phyloP scores from a whole-genome alignment of 2,113 vertebrate species.

The Eupsittula cactorum region DNA sequence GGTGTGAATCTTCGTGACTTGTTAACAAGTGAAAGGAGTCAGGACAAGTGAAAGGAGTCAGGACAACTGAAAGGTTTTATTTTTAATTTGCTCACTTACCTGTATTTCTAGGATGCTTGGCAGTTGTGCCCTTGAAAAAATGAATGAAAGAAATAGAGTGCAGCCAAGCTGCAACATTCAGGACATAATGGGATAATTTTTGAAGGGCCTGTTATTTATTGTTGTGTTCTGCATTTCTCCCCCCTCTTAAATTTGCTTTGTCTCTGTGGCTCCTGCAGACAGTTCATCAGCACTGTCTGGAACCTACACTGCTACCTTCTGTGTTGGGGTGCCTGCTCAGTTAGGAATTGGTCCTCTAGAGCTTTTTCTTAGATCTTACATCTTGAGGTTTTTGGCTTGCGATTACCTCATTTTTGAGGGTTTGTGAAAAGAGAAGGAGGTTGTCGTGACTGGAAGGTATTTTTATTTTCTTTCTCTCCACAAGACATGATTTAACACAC shows the following conservation, averaged over 20 bases:
- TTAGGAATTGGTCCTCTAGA: not conserved
- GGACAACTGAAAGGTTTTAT: not conserved
- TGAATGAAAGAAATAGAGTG: not conserved
- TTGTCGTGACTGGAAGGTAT: not conserved
- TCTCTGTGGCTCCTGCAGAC: not conserved
- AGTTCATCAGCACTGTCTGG: not conserved
- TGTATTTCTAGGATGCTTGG: not conserved
- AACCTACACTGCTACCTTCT: not conserved
- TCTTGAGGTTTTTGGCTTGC: not conserved
- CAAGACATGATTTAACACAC: not conserved
- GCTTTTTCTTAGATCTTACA: not conserved
- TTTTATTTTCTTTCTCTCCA: not conserved
- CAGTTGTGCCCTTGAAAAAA: not conserved
- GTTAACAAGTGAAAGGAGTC: not conserved
- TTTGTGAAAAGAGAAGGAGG: not conserved
- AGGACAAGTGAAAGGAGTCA: not conserved
- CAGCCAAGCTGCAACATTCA: not conserved
- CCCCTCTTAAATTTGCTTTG: not conserved
- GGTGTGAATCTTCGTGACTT: not conserved
- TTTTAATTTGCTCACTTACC: not conserved
- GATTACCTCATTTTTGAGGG: not conserved
- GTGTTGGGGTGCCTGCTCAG: not conserved
- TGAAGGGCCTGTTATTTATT: not conserved
- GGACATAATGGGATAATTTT: not conserved
- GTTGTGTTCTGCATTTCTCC: not conserved